Conservation (phyloP, 2,888 invertebrate genomes). For the Anthophora plumipes region DNA sequence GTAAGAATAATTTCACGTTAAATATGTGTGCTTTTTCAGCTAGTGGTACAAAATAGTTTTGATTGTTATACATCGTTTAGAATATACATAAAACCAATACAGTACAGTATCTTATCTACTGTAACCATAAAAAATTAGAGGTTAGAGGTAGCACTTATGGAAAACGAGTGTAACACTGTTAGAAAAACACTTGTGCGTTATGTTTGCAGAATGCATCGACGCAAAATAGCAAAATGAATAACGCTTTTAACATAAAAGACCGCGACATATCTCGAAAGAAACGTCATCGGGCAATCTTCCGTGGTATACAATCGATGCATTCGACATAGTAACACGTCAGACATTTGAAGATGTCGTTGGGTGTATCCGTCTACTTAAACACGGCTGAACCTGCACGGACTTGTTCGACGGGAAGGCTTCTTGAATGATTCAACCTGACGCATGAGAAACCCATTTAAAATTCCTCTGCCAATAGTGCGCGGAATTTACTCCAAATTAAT, state of each 20-base stretch:
- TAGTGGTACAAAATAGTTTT: too few species aligned
- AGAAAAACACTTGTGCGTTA: background rate
- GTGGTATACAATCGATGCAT: constrained; percentile 19
- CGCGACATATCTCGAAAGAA: background rate
- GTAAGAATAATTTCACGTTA: too few species aligned
- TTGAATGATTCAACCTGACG: constrained; percentile 18
- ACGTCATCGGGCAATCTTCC: constrained; percentile 17
- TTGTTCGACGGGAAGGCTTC: constrained; percentile 21
- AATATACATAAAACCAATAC: background rate
- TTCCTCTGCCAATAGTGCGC: background rate
- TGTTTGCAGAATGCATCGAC: background rate
- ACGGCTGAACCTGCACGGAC: constrained; percentile 49
- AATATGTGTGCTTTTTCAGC: too few species aligned
- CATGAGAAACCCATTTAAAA: constrained; percentile 6
- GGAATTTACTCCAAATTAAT: too few species aligned
- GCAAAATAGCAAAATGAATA: background rate
- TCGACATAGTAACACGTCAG: constrained; percentile 26
- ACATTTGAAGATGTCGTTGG: constrained; percentile 25
- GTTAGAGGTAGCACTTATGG: background rate
- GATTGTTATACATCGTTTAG: background rate
- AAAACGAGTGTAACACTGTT: background rate
- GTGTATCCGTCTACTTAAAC: background rate
- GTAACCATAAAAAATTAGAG: background rate
- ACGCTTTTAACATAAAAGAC: constrained; percentile 2
- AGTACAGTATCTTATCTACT: background rate